These are phyloP conservation scores for Luehdorfia chinensis DNA, from an alignment of 1,140 invertebrate species.

Conservation along the genomic window DNA sequence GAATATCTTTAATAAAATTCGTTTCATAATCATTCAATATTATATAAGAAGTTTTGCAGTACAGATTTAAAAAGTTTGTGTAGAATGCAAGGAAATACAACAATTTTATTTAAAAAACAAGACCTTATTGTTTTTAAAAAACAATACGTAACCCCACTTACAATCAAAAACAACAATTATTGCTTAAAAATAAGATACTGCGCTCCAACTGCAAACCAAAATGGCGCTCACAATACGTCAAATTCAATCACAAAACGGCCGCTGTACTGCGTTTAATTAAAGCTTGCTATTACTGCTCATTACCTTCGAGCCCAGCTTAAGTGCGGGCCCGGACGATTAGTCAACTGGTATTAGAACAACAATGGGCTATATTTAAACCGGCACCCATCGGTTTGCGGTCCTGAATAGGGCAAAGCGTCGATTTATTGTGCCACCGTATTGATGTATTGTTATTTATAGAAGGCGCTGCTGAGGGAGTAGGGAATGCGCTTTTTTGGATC, in stretches of 20 bases:
- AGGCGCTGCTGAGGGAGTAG: neutral
- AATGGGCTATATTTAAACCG: constrained; percentile 46
- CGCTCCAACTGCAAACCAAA: constrained; percentile 15
- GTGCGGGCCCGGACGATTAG: constrained; percentile 39
- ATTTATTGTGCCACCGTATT: constrained; percentile 36
- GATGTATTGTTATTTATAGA: constrained; percentile 19
- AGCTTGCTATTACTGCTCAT: constrained; percentile 33
- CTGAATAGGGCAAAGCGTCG: constrained; percentile 45
- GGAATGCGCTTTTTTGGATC: constrained; percentile 7
- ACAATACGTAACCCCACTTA: too few species aligned
- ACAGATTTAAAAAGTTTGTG: too few species aligned
- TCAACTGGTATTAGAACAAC: constrained; percentile 54
- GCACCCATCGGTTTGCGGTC: constrained; percentile 17
- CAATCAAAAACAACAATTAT: too few species aligned
- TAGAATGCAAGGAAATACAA: too few species aligned
- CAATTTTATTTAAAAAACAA: too few species aligned
- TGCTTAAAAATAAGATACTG: too few species aligned
- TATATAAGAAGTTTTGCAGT: too few species aligned
- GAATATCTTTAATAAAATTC: constrained; percentile 7
- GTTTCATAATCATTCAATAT: too few species aligned
- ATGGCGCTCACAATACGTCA: constrained; percentile 12
- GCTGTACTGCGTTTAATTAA: constrained; percentile 37
- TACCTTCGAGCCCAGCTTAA: constrained; percentile 15
- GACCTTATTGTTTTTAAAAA: too few species aligned
- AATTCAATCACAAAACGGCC: constrained; percentile 18